Conservation (phyloP, 2,113 vertebrate genomes). For the Xenopus laevis region DNA sequence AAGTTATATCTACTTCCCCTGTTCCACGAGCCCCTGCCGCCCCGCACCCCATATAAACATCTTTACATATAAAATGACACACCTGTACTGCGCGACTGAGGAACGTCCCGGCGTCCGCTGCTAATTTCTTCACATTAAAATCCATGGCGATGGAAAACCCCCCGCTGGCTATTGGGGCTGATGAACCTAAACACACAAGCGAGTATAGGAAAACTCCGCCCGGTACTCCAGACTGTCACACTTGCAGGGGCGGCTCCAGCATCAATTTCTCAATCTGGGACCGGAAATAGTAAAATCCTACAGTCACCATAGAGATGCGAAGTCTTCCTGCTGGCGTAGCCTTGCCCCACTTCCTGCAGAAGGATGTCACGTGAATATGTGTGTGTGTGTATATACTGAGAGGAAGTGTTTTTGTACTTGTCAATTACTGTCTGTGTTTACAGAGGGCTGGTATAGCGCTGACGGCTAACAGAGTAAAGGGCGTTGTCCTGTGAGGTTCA, state of each 20-base stretch:
- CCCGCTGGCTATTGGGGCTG: constrained; percentile 32
- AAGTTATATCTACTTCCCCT: too few species aligned
- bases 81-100: constrained; percentile 92
- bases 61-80: too few species aligned
- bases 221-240: not conserved
- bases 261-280: not conserved
- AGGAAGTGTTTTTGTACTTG: too few species aligned
- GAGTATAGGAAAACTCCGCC: not conserved
- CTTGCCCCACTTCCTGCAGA: not conserved
- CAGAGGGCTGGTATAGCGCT: too few species aligned
- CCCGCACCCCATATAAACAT: too few species aligned
- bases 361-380: too few species aligned
- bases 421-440: too few species aligned
- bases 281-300: not conserved
- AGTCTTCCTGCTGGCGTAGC: not conserved
- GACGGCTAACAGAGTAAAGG: too few species aligned
- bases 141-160: constrained; percentile 74
- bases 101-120: constrained; percentile 91
- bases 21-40: too few species aligned
- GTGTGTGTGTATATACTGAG: too few species aligned
- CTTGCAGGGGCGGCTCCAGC: not conserved
- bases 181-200: not conserved
- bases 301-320: constrained; percentile 11
- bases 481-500: too few species aligned
- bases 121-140: constrained; percentile 90